Base-by-base conservation (phyloP, 1,140 invertebrate species). In the Hydropsyche tenuis region DNA sequence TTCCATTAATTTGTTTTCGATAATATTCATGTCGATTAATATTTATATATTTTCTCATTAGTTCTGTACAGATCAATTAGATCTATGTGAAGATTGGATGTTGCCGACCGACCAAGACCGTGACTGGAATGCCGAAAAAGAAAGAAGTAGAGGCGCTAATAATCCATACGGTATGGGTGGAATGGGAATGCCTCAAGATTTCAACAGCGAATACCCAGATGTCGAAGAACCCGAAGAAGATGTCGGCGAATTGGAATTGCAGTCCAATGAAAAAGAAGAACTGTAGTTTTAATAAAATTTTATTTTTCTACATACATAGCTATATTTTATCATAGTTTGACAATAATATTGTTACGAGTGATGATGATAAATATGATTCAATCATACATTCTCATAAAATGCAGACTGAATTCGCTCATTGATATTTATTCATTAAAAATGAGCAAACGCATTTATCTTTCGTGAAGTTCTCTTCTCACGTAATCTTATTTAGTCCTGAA, bases 61-160 rank as follows among this genome's bases (percentile, higher is more conserved):
- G 83, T 81, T 85, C 18, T 85, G 84, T 63, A 81, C 81, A 79
- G 79, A 82, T 1, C 80, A 82, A 65, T 75, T 83, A 0, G 78
- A 81, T 1, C 82, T 83, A 73, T 85, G 84, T 63, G 81, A 85
- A 70, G 81, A 82, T 0, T 85, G 83, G 83, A 85, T 85, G 84
- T 48, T 84, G 75, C 81, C 82, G 12, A 81, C 64, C 5, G 81
- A 79, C 2, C 76, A 81, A 16, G 84, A 85, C 74, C 82, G 80
- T 51, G 82, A 82, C 0, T 85, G 84, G 84, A 83, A 81, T 0
- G 42, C 73, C 0, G 82, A 83, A 51, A 82, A 83, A 81, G 82
- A 85, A 69, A 77, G 69, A 0, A 80, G 82, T 48, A 83, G 83
- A 65, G 83, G 83, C 0, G 78, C 79, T 1, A 37, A n/a, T n/a